Base-by-base conservation (phyloP, 2,888 invertebrate species). In the Trisateles emortualis region DNA sequence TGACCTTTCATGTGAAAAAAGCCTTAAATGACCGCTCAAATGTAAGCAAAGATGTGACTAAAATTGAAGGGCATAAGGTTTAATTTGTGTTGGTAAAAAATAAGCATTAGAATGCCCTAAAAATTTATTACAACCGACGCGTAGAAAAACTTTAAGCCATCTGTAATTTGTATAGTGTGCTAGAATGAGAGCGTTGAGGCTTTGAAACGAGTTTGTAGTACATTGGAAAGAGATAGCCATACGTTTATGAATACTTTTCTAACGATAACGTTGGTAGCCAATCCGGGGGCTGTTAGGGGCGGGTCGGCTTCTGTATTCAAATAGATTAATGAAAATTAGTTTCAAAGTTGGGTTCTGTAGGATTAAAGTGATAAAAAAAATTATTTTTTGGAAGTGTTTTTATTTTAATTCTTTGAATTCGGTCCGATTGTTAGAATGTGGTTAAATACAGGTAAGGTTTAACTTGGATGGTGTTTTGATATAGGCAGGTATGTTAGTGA, bases 81-180 rank as follows among this genome's bases (percentile, higher is more conserved):
- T 22, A 64, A 50, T 69, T 69, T 84, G 0, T 44, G 49, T 26
- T 52, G 43, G 9, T 1, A 11, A 0, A n/a, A 2, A 3, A 0
- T 29, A 30, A 52, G 52, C 63, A 72, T 77, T 84, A 84, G 79
- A 82, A 78, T 80, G 73, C 74, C 80, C 81, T 81, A 81, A 84
- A 86, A 83, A 72, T 74, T 70, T 74, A 77, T 78, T 70, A 77
- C 59, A 83, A 80, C 80, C 76, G 69, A 78, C 83, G 75, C 72
- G 86, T 88, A 87, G 87, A 86, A 90, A 88, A 91, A 88, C 83
- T 70, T 81, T 84, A 86, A 87, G 81, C 87, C 83, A 87, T 88
- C 79, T 81, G 85, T 87, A 88, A 88, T 90, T 88, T 88, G 81
- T 86, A 74, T 79, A 75, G 79, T 76, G 74, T 45, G 87, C 43